Base-by-base conservation (phyloP, 2,888 invertebrate genomes). In the Ectobius pallidus region DNA sequence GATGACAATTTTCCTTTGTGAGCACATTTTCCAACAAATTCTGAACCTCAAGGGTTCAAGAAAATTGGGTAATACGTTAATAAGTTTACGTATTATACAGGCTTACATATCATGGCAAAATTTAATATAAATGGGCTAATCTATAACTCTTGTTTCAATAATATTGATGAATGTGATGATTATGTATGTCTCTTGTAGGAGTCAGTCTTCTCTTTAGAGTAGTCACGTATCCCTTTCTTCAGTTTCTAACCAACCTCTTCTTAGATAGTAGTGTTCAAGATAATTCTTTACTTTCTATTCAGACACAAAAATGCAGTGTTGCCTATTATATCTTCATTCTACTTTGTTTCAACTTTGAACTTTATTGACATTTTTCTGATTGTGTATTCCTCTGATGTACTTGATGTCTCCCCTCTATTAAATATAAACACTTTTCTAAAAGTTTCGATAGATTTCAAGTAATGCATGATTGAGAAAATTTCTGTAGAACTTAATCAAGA, bases 251-350 rank as follows among this genome's bases (percentile, higher is more conserved):
- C 20, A 52, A 7, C 52, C 25, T 25, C 52, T 52, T 25, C 14
- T 52, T 52, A 52, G 52, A 52, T 1, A 52, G 52, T 52, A 52
- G 52, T 52, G 34, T 34, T 34, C 6, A 34, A 34, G n/a, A n/a
- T n/a, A n/a, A n/a, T n/a, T n/a, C n/a, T n/a, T n/a, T 18, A 46
- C 46, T 25, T 3, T 52, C 14, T 22, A 52, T 22, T 22, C 25
- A 52, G 14, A 52, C 25, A 52, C 46, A 44, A 65, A 55, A 65
- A 30, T 65, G 65, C 44, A 65, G 18, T 65, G 65, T 65, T 65
- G 65, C 65, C 65, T 63, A 63, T 42, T 42, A 52, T 69, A 69
- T 69, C 58, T 70, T 70, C 70, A 61, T 44, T 70, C 18, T 62
- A 32, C 70, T 70, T 61, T 44, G 52, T 61, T 70, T 70, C 30